phyloP scores from a whole-genome alignment of 2,888 invertebrate genomes.

The Diachrysia chrysitis region DNA sequence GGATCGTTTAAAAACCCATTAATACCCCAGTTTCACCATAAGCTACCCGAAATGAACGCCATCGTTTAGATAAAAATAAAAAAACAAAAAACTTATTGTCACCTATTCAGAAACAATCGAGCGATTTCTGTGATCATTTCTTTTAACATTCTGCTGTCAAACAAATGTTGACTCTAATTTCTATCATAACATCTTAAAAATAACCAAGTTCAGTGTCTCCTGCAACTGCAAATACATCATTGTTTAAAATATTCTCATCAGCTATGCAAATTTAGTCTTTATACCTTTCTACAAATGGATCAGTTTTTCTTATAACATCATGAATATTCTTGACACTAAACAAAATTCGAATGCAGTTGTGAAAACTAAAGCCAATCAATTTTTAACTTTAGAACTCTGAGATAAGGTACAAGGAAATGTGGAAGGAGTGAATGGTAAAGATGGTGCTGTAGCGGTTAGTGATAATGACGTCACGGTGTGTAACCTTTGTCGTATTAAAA shows the following conservation, averaged over 20 bases:
- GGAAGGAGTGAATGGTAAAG: constrained; percentile 17
- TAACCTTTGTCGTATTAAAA: constrained; percentile 83
- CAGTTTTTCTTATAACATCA: constrained; percentile 67
- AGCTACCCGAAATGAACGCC: constrained; percentile 84
- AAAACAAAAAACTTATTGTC: constrained; percentile 83
- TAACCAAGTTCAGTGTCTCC: constrained; percentile 35
- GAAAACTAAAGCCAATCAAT: constrained; percentile 28
- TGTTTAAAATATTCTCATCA: constrained; percentile 25
- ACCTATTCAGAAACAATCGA: constrained; percentile 85
- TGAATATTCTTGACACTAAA: constrained; percentile 57
- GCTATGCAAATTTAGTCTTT: constrained; percentile 69
- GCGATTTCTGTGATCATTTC: constrained; percentile 76
- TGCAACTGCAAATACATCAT: constrained; percentile 30
- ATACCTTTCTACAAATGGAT: constrained; percentile 65
- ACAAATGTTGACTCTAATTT: constrained; percentile 21
- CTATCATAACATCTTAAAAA: constrained; percentile 36
- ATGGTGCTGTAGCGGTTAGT: constrained; percentile 62
- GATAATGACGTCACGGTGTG: constrained; percentile 86
- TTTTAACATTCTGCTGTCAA: constrained; percentile 18
- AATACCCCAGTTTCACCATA: constrained; percentile 80
- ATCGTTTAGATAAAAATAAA: constrained; percentile 66
- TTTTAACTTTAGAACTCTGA: constrained; percentile 51
- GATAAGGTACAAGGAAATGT: constrained; percentile 34
- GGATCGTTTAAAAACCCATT: constrained; percentile 82
- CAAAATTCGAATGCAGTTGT: constrained; percentile 23